Evolutionary conservation across 2,797 vertebrate genomes (phyloP).

Genomic region (Cryptoblepharus egeriae): DNA sequence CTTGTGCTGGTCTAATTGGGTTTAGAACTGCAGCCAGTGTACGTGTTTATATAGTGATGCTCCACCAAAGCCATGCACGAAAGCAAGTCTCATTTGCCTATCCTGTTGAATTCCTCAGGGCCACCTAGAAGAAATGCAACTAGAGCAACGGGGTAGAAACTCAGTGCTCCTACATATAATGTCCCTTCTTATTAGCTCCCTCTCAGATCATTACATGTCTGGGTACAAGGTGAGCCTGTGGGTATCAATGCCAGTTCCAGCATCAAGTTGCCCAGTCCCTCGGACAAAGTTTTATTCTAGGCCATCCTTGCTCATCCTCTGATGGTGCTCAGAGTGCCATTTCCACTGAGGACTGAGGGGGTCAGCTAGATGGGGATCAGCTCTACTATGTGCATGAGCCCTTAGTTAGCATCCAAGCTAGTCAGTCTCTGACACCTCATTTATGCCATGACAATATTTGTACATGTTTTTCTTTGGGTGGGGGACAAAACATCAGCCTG

Average conservation of each 20-base stretch:
- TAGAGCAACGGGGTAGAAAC: not conserved
- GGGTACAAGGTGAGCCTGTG: not conserved
- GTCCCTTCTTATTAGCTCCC: not conserved
- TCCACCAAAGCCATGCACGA: not conserved
- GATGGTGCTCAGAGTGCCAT: no score
- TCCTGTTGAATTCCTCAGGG: not conserved
- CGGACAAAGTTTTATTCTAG: no score
- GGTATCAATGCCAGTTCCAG: no score
- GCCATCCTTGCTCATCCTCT: no score
- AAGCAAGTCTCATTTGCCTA: not conserved
- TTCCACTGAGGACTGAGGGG: no score
- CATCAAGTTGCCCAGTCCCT: no score
- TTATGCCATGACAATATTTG: not conserved
- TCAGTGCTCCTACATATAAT: not conserved
- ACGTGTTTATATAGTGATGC: not conserved
- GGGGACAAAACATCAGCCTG: not conserved
- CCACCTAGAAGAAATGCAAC: not conserved
- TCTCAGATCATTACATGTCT: not conserved
- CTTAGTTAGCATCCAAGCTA: no score
- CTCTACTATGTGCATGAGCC: no score
- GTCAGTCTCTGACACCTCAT: no score
- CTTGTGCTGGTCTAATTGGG: no score
- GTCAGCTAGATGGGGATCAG: no score
- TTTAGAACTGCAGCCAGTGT: no score
- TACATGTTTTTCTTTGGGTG: not conserved